Base-by-base conservation (phyloP, 2,113 vertebrate genomes). In the Poeciliopsis prolifica region DNA sequence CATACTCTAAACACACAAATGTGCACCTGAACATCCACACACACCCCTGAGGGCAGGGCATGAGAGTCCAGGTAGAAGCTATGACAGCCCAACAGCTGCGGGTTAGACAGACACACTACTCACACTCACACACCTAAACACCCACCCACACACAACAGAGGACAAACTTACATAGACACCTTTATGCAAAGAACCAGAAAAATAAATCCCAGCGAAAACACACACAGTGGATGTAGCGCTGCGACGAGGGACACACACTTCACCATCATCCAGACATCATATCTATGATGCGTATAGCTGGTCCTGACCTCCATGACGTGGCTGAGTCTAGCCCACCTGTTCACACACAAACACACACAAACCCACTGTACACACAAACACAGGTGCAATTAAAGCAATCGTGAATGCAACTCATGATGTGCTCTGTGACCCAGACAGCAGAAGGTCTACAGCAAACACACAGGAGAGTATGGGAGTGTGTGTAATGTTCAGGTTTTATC, bases 401-500 rank as follows among this genome's bases (percentile, higher is more conserved):
- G 64, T 81, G 87, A 77, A 91, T 89, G 88, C 82, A 44, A 80
- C 86, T 86, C 86, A 86, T 90, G 89, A 92, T 90, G 86, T 78
- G 89, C 85, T 87, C 81, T 87, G 86, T 92, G 89, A 92, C 89
- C 88, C 88, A 88, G 88, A 91, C 90, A 91, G 89, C 76, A 89
- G 87, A 90, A 84, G 85, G 84, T 91, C 87, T 88, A 71, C 82
- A 79, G 75, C 58, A 48, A 65, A 81, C 77, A 79, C 88, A 77
- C 80, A 74, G 66, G 62, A 70, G 37, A 1, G 70, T 11, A 77
- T 42, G 63, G 63, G 62, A 37, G 58, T 48, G 31, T 1, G 2
- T 66, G 62, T 48, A 10, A 68, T 78, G 54, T 35, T 29, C 28
- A 42, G 30, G 51, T 61, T 78, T 48, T 69, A 67, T 79, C 61